Percentiles rank a stretch among this genome's conserved stretches.
These are phyloP conservation scores for Polypedilum vanderplanki DNA, from an alignment of 1,140 invertebrate species.

Conservation along the genomic window DNA sequence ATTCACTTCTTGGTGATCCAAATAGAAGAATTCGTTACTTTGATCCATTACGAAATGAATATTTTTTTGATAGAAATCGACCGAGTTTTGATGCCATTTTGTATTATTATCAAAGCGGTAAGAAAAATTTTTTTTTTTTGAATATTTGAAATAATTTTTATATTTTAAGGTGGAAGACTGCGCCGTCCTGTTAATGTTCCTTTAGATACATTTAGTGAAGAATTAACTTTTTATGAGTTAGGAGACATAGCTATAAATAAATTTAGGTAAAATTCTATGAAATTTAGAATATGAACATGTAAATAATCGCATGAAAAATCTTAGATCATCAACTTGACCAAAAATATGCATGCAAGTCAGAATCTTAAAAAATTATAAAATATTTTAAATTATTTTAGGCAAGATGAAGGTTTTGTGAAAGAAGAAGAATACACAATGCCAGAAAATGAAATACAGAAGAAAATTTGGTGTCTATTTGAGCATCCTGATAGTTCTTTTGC, in stretches of 20 bases:
- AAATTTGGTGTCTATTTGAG: constrained; percentile 98
- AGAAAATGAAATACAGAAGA: constrained; percentile 91
- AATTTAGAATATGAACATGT: too few species aligned
- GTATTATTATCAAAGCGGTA: constrained; percentile 95
- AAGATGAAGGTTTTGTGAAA: constrained; percentile 94
- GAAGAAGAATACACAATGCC: constrained; percentile 94
- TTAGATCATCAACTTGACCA: too few species aligned
- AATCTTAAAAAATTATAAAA: too few species aligned
- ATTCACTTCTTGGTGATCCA: constrained; percentile 94
- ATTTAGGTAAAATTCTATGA: constrained; percentile 76
- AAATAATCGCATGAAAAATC: too few species aligned
- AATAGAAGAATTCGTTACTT: constrained; percentile 91
- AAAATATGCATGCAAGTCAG: too few species aligned
- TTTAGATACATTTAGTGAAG: constrained; percentile 94
- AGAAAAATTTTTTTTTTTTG: constrained; percentile 24
- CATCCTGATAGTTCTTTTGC: constrained; percentile 99
- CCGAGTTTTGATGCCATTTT: constrained; percentile 97
- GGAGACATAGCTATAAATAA: constrained; percentile 96
- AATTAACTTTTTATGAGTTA: constrained; percentile 98
- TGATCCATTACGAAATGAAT: constrained; percentile 96
- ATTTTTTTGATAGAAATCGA: constrained; percentile 99
- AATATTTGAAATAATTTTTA: not conserved
- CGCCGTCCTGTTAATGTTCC: constrained; percentile 96
- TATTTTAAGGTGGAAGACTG: constrained; percentile 75
- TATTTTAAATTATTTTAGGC: constrained; percentile 51